Conservation (phyloP, 1,140 invertebrate genomes). For the Psilanteris sp. region DNA sequence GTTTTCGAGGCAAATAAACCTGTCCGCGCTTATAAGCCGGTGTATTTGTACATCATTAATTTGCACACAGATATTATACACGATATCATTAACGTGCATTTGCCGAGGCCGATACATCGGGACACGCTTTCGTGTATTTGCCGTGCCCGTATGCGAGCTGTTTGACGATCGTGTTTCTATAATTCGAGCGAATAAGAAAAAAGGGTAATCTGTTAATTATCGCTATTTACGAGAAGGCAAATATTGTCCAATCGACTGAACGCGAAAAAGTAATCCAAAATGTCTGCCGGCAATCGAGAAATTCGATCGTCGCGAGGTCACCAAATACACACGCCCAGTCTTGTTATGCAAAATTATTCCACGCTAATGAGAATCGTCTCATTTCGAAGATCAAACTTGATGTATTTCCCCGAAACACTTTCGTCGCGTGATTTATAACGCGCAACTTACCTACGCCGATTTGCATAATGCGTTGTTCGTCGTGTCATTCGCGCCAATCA, state of each 20-base stretch:
- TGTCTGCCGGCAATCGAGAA: constrained; percentile 22
- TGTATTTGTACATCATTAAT: constrained; percentile 60
- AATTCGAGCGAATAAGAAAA: constrained; percentile 46
- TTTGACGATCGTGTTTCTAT: constrained; percentile 45
- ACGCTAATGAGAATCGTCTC: constrained; percentile 27
- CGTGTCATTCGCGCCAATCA: constrained; percentile 4
- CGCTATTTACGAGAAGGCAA: constrained; percentile 31
- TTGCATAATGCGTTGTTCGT: constrained; percentile 24
- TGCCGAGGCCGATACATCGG: constrained; percentile 41
- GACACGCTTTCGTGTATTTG: constrained; percentile 33
- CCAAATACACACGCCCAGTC: background rate
- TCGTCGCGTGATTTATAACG: constrained; percentile 30
- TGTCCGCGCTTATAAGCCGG: constrained; percentile 44
- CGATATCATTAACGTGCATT: constrained; percentile 54
- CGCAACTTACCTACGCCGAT: constrained; percentile 14
- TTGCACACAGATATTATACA: constrained; percentile 52
- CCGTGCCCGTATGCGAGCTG: constrained; percentile 44
- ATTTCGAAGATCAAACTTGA: constrained; percentile 31
- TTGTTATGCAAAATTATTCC: constrained; percentile 42
- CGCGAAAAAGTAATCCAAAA: constrained; percentile 39
- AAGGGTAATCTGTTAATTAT: constrained; percentile 59
- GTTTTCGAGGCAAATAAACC: constrained; percentile 50
- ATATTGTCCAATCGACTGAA: constrained; percentile 41
- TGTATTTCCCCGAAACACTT: constrained; percentile 21
- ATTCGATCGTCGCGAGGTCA: constrained; percentile 1